Base-by-base conservation (phyloP, 1,140 invertebrate species). In the Diprion similis region DNA sequence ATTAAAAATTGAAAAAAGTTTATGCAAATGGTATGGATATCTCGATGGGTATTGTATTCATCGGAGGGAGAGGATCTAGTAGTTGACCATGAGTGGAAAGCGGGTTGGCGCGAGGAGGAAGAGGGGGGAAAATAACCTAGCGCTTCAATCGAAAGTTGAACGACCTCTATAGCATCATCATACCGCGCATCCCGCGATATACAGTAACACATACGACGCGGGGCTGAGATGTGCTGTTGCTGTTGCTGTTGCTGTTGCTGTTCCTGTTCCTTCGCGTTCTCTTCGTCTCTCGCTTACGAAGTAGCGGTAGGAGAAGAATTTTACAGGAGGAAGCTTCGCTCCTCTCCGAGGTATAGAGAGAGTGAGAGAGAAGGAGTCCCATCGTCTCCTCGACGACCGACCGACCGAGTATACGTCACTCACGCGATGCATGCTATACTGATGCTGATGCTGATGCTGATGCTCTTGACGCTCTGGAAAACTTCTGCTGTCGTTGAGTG, bases 281-380 rank as follows among this genome's bases (percentile, higher is more conserved):
- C 24, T 37, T 37, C 24, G 1, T 37, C 24, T 37, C 24, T 37
- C 24, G 24, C 24, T 37, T 6, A 37, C 24, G 24, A 37, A 37
- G 24, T 37, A 37, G 24, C 24, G 24, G 24, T 37, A 37, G 24
- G 24, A 37, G 24, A 37, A 37, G 24, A 37, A 37, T 37, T 37
- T 37, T 37, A 37, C 24, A 6, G 24, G 24, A 37, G 24, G 24
- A 37, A 6, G 24, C 24, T 37, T 37, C 6, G 24, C 24, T 37
- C 24, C 24, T 37, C 24, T 37, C 76, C 77, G 70, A 76, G 24
- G 6, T 3, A 37, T 37, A 37, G 24, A 37, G 24, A 37, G 24
- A 37, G 24, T 3, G 24, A 37, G 71, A 64, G 66, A 59, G 67
- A 71, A 37, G 73, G 24, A 37, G 24, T 37, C 24, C 2, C 24